Evolutionary conservation across 2,888 invertebrate genomes (phyloP), one percentile per base, ranked within the genome.

Genomic region (Imbricaverruca yamaguchii): DNA sequence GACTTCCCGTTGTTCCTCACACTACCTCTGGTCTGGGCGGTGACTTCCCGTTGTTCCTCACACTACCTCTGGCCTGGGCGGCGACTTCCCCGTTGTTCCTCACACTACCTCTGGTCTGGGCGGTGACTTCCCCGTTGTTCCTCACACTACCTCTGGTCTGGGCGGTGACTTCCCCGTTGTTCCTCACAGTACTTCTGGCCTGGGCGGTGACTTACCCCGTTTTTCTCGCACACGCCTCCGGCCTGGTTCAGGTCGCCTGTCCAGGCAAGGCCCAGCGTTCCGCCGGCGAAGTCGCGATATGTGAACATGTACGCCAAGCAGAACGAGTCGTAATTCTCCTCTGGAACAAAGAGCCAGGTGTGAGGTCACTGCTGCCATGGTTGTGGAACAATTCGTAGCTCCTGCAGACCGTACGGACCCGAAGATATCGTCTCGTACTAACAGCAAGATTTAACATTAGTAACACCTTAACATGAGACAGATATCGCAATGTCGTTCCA

Each of bases 131-230:
- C 15, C 96, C 96, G 88, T 96, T 96, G 1, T 87, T 95, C 95
- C 88, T 99, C 98, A 88, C 98, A 99, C 83, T 97, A 59, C 98
- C 98, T 13, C 98, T 98, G 56, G 98, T 96, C n/a, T 80, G 21
- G n/a, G 10, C 59, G 23, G n/a, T 7, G 7, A 63, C 63, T 67
- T 55, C 67, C 15, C 96, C 96, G 88, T 96, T 96, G 1, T 87
- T 95, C 95, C 88, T 99, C 98, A 88, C 98, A 99, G 99, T 97
- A 59, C 98, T 98, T 13, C 98, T 98, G 56, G 98, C 96, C n/a
- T 80, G 21, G n/a, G 10, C 59, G 23, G n/a, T 7, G 7, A 63
- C 63, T 67, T 55, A 80, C 67, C 15, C 96, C 96, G 88, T 96
- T 96, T 87, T 95, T 95, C 88, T 99, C 98, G 88, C 98, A 99